phyloP scores from a whole-genome alignment of 2,113 vertebrate genomes.

The Rhinolophus ferrumequinum region DNA sequence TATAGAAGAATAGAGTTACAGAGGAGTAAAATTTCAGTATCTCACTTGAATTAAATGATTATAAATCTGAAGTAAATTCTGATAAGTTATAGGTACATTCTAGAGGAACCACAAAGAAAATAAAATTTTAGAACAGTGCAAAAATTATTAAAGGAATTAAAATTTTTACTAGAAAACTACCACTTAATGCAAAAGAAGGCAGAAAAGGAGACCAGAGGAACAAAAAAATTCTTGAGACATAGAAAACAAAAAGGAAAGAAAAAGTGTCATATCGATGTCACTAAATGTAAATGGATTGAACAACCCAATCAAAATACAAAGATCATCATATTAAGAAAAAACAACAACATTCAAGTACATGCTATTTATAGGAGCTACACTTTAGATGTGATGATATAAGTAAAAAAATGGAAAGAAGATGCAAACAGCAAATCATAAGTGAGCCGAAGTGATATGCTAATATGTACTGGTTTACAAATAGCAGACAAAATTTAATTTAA shows the following conservation, averaged over 20 bases:
- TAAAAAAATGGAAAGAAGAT: background rate
- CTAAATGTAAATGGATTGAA: background rate
- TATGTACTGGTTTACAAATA: background rate
- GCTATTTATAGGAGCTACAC: background rate
- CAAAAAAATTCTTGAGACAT: background rate
- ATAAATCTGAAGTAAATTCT: slow-evolving; percentile 3
- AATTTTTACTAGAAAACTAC: background rate
- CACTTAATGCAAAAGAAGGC: background rate
- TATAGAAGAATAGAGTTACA: background rate
- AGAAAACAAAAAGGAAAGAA: background rate
- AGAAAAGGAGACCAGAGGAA: background rate
- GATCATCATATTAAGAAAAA: background rate
- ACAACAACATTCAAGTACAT: background rate
- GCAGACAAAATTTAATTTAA: background rate
- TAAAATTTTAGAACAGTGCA: background rate
- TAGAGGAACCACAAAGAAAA: background rate
- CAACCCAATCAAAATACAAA: background rate
- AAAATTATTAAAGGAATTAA: background rate
- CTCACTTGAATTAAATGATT: background rate
- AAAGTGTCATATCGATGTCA: background rate
- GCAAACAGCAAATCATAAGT: background rate
- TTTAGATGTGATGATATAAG: background rate
- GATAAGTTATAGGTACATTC: background rate
- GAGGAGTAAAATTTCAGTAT: background rate
- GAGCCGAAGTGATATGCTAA: background rate